These are phyloP conservation scores for Cassiopea xamachana DNA, from an alignment of 30 jellyfish, hydroid and myxozoan species.

Conservation along the genomic window DNA sequence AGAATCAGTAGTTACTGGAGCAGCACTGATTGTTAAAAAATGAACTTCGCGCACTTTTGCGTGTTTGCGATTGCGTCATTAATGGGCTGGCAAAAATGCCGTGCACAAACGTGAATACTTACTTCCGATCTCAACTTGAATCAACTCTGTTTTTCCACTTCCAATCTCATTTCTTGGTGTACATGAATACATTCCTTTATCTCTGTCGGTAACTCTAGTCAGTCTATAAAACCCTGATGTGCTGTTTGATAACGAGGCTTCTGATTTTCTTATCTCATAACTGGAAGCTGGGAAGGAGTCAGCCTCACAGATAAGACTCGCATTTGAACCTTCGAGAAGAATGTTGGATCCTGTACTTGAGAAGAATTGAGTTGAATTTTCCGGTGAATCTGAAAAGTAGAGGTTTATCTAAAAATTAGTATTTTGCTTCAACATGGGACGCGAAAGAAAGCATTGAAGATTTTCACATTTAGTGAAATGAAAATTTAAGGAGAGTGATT, in stretches of 20 bases:
- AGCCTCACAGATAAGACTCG: constrained; percentile 12
- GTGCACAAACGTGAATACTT: background rate
- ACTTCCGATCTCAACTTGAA: constrained; percentile 35
- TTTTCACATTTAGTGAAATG: too few relatives aligned
- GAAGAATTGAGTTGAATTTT: constrained; percentile 14
- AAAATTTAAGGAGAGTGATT: too few relatives aligned
- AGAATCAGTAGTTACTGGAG: too few relatives aligned
- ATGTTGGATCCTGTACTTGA: constrained; percentile 53
- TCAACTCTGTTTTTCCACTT: background rate
- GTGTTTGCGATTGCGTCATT: too few relatives aligned
- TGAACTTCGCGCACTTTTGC: too few relatives aligned
- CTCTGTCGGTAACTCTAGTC: background rate
- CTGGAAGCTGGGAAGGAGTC: constrained; percentile 24
- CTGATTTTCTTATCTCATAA: constrained; percentile 13
- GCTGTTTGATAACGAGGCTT: constrained; percentile 16
- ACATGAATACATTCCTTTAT: constrained; percentile 23
- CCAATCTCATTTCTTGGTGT: constrained; percentile 35
- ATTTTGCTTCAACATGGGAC: too few relatives aligned
- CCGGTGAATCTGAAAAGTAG: constrained; percentile 45
- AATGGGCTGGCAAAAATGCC: too few relatives aligned
- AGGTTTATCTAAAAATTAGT: background rate
- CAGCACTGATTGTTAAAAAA: too few relatives aligned
- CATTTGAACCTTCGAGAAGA: constrained; percentile 21
- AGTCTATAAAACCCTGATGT: background rate
- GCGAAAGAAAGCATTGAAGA: too few relatives aligned